These are phyloP conservation scores for Dynastes hyllus DNA, from an alignment of 2,888 invertebrate species.

Conservation along the genomic window DNA sequence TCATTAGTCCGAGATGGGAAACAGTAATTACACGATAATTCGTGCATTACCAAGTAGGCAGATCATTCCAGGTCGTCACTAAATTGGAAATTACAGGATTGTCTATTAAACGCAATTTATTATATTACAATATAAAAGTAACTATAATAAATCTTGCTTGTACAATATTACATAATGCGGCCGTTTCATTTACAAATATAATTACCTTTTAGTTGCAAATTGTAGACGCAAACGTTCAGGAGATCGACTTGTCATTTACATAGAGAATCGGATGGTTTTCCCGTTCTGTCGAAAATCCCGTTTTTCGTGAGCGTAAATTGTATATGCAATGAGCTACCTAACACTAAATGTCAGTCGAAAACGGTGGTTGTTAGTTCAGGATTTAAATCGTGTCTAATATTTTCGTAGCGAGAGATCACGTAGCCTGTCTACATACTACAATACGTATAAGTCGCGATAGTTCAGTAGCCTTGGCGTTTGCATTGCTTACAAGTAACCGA, in stretches of 20 bases:
- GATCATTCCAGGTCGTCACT: background rate
- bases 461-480: conserved; percentile 40
- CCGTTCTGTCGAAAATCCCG: conserved; percentile 5
- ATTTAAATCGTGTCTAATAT: conserved; percentile 2
- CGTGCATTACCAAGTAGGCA: no score
- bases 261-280: background rate
- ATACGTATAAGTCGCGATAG: background rate
- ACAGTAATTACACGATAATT: no score
- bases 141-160: background rate
- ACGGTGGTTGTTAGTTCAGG: background rate
- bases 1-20: no score
- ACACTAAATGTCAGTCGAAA: conserved; percentile 10
- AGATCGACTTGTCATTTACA: background rate
- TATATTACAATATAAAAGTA: background rate
- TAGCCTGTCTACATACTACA: background rate
- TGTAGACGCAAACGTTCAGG: background rate
- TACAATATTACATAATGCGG: background rate
- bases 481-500: conserved; percentile 31
- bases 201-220: background rate
- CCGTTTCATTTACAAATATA: conserved; percentile 25
- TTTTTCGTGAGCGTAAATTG: background rate
- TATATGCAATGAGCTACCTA: background rate
- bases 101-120: background rate
- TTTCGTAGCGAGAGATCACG: conserved; percentile 3
- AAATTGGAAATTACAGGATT: background rate